These are phyloP conservation scores for Corvus cornix DNA, from an alignment of 2,113 vertebrate species.

Conservation along the genomic window DNA sequence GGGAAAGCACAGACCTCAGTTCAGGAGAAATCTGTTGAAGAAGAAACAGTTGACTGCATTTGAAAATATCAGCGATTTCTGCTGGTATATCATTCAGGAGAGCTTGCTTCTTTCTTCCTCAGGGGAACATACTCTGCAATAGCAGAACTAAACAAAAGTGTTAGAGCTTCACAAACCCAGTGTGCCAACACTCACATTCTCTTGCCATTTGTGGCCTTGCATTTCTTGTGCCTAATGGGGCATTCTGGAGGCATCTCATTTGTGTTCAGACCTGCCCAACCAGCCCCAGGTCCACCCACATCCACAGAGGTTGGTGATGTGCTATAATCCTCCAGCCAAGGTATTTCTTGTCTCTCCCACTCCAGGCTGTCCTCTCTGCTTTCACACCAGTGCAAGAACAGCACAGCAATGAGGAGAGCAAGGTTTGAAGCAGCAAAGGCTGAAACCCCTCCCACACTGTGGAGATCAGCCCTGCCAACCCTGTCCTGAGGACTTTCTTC, in stretches of 20 bases:
- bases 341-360: background rate
- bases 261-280: background rate
- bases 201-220: background rate
- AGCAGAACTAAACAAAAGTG: background rate
- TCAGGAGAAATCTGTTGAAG: background rate
- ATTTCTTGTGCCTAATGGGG: background rate
- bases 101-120: background rate
- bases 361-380: background rate
- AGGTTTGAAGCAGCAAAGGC: background rate
- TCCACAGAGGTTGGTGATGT: background rate
- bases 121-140: background rate
- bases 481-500: background rate
- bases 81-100: background rate
- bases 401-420: background rate
- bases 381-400: background rate
- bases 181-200: background rate
- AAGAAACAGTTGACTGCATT: background rate
- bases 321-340: background rate
- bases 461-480: background rate
- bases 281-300: background rate
- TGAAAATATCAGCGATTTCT: background rate
- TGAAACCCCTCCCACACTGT: background rate
- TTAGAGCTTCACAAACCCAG: background rate
- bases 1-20: background rate
- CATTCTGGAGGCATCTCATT: background rate